phyloP scores from a whole-genome alignment of 2,113 vertebrate species.

The Nycticorax nycticorax region DNA sequence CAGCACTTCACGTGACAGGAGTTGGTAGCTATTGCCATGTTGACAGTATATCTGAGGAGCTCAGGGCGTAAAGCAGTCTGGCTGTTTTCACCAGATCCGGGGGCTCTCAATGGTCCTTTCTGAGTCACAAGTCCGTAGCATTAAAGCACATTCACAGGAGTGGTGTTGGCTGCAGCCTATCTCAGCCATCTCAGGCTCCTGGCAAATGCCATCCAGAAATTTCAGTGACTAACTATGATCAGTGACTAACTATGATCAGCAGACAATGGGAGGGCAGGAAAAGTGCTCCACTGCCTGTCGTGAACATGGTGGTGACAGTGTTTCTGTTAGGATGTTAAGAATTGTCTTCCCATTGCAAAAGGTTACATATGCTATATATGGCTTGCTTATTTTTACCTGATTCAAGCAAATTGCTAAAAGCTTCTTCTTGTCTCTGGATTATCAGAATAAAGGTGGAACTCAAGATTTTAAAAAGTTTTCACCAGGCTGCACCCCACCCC shows the following conservation, averaged over 20 bases:
- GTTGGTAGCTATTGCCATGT: constrained; percentile 18
- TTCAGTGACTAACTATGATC: constrained; percentile 64
- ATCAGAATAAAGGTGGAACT: background rate
- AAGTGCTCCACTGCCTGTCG: constrained; percentile 3
- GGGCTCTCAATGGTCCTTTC: constrained; percentile 47
- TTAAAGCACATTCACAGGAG: constrained; percentile 30
- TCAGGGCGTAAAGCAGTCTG: constrained; percentile 53
- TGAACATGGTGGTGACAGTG: constrained; percentile 29
- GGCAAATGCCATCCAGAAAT: constrained; percentile 27
- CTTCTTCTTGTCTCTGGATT: background rate
- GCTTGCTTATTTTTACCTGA: constrained; percentile 19
- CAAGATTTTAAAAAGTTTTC: background rate
- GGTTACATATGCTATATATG: background rate
- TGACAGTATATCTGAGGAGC: constrained; percentile 56
- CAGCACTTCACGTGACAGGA: constrained; percentile 47
- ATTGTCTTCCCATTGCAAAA: constrained; percentile 10
- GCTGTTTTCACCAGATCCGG: constrained; percentile 17
- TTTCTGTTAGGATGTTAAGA: background rate
- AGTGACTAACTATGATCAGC: constrained; percentile 62
- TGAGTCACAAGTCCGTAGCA: constrained; percentile 40
- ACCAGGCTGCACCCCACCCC: background rate
- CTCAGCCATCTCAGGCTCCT: constrained; percentile 24
- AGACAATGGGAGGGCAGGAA: constrained; percentile 36
- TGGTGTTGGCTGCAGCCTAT: background rate
- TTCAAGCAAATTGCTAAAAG: background rate